Evolutionary conservation across 2,113 vertebrate genomes (phyloP).

Genomic region (Colossoma macropomum): DNA sequence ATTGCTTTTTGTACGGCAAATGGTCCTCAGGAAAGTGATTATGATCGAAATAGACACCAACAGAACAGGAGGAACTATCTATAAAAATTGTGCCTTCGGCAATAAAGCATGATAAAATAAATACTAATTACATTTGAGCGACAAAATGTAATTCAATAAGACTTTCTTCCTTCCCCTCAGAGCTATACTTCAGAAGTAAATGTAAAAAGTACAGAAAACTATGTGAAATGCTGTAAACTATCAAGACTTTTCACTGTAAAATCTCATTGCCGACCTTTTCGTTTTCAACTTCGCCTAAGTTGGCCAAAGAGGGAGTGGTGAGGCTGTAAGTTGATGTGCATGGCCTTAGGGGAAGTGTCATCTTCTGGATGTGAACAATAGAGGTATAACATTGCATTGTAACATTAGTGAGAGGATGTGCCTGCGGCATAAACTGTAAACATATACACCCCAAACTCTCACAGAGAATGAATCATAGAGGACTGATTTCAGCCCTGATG

Average conservation of each 20-base stretch:
- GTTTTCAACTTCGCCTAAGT: constrained; percentile 15
- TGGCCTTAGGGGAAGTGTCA: constrained; percentile 60
- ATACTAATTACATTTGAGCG: no score
- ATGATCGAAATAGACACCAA: no score
- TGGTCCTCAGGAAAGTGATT: no score
- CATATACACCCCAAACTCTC: constrained; percentile 58
- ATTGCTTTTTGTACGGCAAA: no score
- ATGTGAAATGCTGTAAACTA: no score
- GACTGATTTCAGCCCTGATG: constrained; percentile 58
- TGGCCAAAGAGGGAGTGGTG: constrained; percentile 28
- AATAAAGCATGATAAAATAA: no score
- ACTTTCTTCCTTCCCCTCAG: no score
- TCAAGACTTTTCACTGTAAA: no score
- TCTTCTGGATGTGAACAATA: constrained; percentile 58
- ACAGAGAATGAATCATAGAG: constrained; percentile 62
- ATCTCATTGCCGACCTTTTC: neutral
- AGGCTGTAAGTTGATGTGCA: constrained; percentile 52
- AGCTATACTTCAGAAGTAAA: neutral
- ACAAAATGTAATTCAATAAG: no score
- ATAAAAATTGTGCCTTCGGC: no score
- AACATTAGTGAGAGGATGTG: constrained; percentile 62
- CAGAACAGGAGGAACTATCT: no score
- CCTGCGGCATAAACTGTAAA: constrained; percentile 58
- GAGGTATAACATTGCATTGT: constrained; percentile 60
- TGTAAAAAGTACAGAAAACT: neutral